Base-by-base conservation (phyloP, 2,113 vertebrate species). In the Oreotrochilus melanogaster region DNA sequence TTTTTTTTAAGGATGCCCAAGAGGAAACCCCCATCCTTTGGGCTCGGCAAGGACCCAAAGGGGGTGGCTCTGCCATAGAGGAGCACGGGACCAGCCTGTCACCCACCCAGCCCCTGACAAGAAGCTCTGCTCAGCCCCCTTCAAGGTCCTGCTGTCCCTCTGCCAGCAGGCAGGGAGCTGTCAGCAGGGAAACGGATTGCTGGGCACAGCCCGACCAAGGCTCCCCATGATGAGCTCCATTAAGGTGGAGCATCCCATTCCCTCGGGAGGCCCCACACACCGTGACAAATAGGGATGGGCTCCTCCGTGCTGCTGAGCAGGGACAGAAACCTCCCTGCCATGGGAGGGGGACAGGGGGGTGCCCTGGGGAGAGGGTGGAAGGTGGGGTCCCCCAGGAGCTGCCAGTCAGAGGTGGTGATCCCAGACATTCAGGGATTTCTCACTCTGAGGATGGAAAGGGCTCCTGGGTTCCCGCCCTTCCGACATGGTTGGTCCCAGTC, bases 101-200 rank as follows among this genome's bases (percentile, higher is more conserved):
- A 56, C 60, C 42, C 7, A 3, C 21, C 18, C 42, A 5, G 1
- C 5, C 2, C 0, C 0, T 0, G 14, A 47, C 8, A 11, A 56
- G 66, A 27, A 47, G 5, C 66, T 64, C 7, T 0, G 4, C 39
- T n/a, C 61, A 51, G 50, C 54, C 50, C 9, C 66, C 54, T 15
- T 22, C 47, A 31, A 43, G 85, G 93, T 81, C 72, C 56, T 48
- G 67, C 51, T 78, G 87, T 1, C 0, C 7, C 56, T 50, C 79
- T 73, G 67, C 85, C 2, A 14, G 42, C 69, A 6, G 79, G 7
- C 0, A 71, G 50, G 86, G 25, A 3, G 2, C 94, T 96, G 94
- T 94, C 96, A 96, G 75, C 85, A 72, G 13, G 75, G 72, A 94
- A 86, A 96, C 79, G 75, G 95, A 95, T 96, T 86, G 95, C 90